Conservation (phyloP, 2,888 invertebrate species). For the Eustalomyia histrio region DNA sequence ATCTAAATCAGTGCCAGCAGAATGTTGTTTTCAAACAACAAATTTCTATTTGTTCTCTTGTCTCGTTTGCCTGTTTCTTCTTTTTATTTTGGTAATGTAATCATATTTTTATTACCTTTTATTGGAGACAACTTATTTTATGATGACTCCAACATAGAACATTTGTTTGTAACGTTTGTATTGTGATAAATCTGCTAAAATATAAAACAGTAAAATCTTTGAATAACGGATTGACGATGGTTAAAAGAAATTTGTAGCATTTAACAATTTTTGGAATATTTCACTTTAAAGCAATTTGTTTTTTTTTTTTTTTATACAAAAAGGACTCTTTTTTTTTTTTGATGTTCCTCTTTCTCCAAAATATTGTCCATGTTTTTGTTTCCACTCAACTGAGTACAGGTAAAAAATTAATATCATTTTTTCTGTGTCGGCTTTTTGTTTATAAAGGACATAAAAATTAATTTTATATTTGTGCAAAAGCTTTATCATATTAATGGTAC, state of each 20-base stretch:
- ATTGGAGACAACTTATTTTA: not conserved
- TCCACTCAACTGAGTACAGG: not conserved
- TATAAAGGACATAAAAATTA: not conserved
- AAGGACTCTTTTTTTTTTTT: too few species aligned
- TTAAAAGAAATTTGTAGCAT: too few species aligned
- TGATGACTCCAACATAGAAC: too few species aligned
- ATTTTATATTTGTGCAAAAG: not conserved
- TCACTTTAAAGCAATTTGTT: too few species aligned
- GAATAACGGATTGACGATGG: too few species aligned
- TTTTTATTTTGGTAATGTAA: conserved; percentile 23
- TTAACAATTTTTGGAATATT: too few species aligned
- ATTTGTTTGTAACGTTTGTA: too few species aligned
- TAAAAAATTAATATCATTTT: not conserved
- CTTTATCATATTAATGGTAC: not conserved
- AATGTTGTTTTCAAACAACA: not conserved
- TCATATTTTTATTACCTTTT: conserved; percentile 40
- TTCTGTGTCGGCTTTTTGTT: not conserved
- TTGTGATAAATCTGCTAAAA: too few species aligned
- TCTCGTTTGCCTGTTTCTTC: not conserved
- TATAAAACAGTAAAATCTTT: too few species aligned
- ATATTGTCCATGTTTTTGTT: not conserved
- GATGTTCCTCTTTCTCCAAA: too few species aligned
- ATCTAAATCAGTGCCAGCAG: not conserved
- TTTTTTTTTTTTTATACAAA: too few species aligned
- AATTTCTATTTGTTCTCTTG: not conserved